Conservation (phyloP, 2,113 vertebrate genomes). For the Podilymbus podiceps region DNA sequence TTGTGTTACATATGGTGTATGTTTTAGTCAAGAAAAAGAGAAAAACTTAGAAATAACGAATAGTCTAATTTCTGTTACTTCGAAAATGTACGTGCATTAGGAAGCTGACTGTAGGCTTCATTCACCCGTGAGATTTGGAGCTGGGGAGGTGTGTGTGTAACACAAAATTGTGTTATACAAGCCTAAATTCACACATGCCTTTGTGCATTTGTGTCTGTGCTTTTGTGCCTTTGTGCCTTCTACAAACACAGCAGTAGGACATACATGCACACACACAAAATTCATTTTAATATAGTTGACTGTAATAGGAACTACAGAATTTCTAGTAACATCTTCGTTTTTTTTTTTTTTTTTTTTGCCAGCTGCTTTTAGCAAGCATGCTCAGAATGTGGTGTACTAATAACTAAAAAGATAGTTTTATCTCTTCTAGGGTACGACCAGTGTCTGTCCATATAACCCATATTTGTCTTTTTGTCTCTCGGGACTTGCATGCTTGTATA, state of each 20-base stretch:
- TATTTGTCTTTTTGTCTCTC: not conserved
- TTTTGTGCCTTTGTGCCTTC: not conserved
- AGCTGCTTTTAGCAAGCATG: not conserved
- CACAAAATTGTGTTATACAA: not conserved
- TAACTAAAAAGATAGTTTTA: not conserved
- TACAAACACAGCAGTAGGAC: not conserved
- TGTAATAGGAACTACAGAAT: too few relatives aligned
- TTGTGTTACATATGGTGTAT: not conserved
- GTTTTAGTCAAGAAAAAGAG: not conserved
- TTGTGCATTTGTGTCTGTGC: not conserved
- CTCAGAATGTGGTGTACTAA: not conserved
- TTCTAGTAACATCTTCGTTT: too few relatives aligned
- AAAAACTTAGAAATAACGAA: not conserved
- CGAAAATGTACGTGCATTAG: not conserved
- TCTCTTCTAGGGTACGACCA: not conserved
- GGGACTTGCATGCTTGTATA: not conserved
- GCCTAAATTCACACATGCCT: not conserved
- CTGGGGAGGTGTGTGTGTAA: not conserved
- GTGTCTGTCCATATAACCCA: too few relatives aligned
- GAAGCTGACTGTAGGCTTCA: not conserved
- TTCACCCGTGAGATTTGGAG: not conserved
- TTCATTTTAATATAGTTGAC: too few relatives aligned
- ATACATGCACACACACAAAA: too few relatives aligned
- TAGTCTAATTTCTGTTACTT: not conserved
- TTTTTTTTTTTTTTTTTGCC: not conserved